Conservation (phyloP, 2,888 invertebrate genomes). For the Ichneumoninae sp. region DNA sequence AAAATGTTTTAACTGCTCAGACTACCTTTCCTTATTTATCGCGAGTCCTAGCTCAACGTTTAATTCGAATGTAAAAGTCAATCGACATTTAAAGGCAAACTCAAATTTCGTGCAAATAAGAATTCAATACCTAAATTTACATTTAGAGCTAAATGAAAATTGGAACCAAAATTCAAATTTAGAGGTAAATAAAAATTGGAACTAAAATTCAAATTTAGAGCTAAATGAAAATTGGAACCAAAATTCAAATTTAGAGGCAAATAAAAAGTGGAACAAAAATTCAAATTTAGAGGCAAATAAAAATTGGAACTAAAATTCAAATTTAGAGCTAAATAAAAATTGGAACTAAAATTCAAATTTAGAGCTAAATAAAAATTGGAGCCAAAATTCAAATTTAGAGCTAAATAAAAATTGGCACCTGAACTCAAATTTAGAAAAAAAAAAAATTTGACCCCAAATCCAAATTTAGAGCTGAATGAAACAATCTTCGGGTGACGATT, state of each 20-base stretch:
- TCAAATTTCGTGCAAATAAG: neutral
- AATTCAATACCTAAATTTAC: neutral
- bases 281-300: too few species aligned
- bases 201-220: too few species aligned
- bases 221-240: too few species aligned
- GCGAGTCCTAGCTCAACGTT: too few species aligned
- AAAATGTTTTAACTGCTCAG: neutral
- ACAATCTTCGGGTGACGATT: neutral
- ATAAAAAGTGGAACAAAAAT: too few species aligned
- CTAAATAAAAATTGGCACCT: neutral
- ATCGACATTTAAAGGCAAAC: too few species aligned
- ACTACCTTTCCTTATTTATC: neutral
- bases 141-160: neutral
- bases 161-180: neutral
- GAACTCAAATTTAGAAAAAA: too few species aligned
- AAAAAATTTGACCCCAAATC: too few species aligned
- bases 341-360: too few species aligned
- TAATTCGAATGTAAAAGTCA: too few species aligned
- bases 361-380: neutral
- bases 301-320: too few species aligned
- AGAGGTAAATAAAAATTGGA: neutral
- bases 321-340: too few species aligned
- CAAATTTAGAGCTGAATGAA: neutral
- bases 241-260: neutral
- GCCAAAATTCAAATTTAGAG: neutral